Evolutionary conservation across 2,888 invertebrate genomes (phyloP).

Genomic region (Agriopis marginaria): DNA sequence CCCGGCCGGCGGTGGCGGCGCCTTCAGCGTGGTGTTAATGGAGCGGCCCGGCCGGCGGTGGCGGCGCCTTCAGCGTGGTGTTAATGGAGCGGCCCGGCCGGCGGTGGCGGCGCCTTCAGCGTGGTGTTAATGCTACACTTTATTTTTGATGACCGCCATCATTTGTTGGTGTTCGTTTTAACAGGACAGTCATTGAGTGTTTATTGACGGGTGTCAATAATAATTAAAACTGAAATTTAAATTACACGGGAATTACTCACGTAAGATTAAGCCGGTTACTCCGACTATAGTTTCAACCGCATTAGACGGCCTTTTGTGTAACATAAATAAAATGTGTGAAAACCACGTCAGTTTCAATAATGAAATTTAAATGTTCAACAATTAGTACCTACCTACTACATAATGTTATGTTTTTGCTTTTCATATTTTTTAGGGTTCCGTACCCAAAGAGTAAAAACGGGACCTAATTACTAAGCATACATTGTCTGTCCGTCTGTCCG

Average conservation of each 20-base stretch:
- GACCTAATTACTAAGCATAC: too few relatives aligned
- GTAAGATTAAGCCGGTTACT: too few relatives aligned
- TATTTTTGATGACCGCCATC: constrained; percentile 14
- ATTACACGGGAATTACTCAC: too few relatives aligned
- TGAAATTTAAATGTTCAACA: not conserved
- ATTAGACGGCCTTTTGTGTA: too few relatives aligned
- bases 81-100: constrained; percentile 59
- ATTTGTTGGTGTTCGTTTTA: not conserved
- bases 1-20: constrained; percentile 42
- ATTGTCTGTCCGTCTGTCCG: too few relatives aligned
- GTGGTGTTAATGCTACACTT: constrained; percentile 19
- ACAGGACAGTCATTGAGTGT: not conserved
- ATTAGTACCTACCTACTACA: not conserved
- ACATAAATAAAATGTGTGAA: too few relatives aligned
- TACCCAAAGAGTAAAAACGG: too few relatives aligned
- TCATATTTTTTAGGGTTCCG: too few relatives aligned
- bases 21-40: constrained; percentile 28
- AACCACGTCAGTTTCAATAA: too few relatives aligned
- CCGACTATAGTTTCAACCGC: too few relatives aligned
- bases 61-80: too few relatives aligned
- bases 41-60: constrained; percentile 48
- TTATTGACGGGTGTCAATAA: not conserved
- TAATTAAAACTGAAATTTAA: not conserved
- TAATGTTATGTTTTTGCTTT: too few relatives aligned
- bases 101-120: constrained; percentile 42